These are phyloP conservation scores for Aphelinus certus DNA, from an alignment of 1,140 invertebrate genomes.

Conservation along the genomic window DNA sequence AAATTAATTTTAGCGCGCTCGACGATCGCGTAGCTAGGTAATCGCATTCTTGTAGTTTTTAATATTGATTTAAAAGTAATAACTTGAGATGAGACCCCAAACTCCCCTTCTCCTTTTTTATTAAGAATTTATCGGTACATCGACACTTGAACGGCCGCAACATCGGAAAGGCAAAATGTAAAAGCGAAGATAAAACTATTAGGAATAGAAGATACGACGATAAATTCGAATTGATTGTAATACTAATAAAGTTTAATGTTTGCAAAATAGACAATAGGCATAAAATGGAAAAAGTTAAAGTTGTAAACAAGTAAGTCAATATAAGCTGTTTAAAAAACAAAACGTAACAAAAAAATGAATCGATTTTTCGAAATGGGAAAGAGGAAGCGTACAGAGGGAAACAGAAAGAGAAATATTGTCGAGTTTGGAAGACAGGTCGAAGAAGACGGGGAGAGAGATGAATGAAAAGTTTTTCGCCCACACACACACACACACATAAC, in stretches of 20 bases:
- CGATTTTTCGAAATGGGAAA: conserved; percentile 40
- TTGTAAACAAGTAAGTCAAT: conserved; percentile 41
- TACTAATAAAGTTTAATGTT: conserved; percentile 27
- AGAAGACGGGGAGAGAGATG: conserved; percentile 14
- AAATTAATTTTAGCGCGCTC: conserved; percentile 45
- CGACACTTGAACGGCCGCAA: conserved; percentile 40
- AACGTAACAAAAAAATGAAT: conserved; percentile 28
- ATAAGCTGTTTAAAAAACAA: conserved; percentile 28
- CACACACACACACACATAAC: background rate
- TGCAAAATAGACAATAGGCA: conserved; percentile 40
- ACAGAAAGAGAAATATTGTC: conserved; percentile 18
- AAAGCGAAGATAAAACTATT: conserved; percentile 24
- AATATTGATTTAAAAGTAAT: conserved; percentile 35
- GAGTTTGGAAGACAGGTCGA: background rate
- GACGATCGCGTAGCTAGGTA: conserved; percentile 39
- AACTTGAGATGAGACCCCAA: background rate
- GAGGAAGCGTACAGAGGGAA: conserved; percentile 38
- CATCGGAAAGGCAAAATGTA: conserved; percentile 34
- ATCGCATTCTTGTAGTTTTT: conserved; percentile 42
- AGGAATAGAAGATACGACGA: conserved; percentile 13
- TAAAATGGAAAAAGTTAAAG: conserved; percentile 37
- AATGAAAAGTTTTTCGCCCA: conserved; percentile 30
- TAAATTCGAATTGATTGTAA: conserved; percentile 41
- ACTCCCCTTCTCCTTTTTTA: conserved; percentile 42
- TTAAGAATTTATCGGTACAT: conserved; percentile 39